Evolutionary conservation across 37 sponge, comb jelly and placozoan genomes (phyloP), one percentile per base, ranked within the genome.

Genomic region (Corticium candelabrum): DNA sequence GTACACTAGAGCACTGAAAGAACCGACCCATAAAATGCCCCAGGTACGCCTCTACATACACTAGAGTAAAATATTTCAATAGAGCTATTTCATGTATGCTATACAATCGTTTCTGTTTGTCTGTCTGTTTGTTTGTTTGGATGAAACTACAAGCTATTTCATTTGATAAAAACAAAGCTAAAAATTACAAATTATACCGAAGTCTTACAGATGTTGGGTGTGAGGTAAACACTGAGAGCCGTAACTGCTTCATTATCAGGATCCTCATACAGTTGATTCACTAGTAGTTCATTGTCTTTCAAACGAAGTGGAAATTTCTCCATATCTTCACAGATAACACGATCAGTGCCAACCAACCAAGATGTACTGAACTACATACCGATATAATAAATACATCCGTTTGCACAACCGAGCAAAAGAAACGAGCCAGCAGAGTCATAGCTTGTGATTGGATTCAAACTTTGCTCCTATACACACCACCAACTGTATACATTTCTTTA

Each of bases 281-380:
- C 92, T 3, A 97, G 90, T 4, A 97, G 80, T 38, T 97, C 98
- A 80, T 97, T 97, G 85, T 97, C 98, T 73, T 93, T 97, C 98
- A 97, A 93, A 21, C 98, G 76, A 29, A 97, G 88, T 3, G 98
- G 98, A 75, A 97, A 97, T 82, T 97, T 97, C 85, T 93, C 92
- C 91, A 93, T 93, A 72, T 97, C 95, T 91, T 74, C 57, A 68
- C 1, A 37, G 39, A 2, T n/a, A 40, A 4, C 5, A 76, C 67
- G 40, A 7, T 27, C 74, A 71, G n/a, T n/a, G n/a, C n/a, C n/a
- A n/a, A 71, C 34, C 5, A 29, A 15, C 73, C 5, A 4, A 70
- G 5, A 33, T 15, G 29, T 4, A 32, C 5, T 70, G 29, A 15
- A 29, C 35, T 15, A 70, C 73, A 70, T 3, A 91, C 92, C 92